Evolutionary conservation across 1,140 invertebrate species (phyloP), one percentile per base, ranked within the genome.

Genomic region (Drosophila watanabei): DNA sequence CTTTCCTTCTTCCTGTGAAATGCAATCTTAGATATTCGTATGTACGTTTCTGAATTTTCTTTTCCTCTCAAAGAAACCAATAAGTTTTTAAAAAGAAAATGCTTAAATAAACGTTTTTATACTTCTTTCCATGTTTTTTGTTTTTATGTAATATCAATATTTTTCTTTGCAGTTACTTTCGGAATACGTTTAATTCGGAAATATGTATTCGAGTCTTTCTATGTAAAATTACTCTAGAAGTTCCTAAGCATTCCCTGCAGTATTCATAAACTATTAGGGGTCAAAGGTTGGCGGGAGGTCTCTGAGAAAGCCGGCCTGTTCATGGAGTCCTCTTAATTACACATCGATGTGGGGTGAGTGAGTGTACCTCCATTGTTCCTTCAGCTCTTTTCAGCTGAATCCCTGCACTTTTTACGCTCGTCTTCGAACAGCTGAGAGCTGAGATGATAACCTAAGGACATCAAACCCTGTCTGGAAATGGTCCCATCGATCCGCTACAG

Each of bases 401-500:
- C n/a, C 35, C 24, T 68, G 30, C 39, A 35, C 24, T 52, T 68
- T 37, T 37, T 30, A 32, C 62, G 62, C 62, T 54, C 32, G 32
- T 71, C 39, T 11, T 14, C 11, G 32, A 75, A 75, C 71, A 75
- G 71, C 71, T 75, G 71, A 73, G 57, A n/a, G 37, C 33, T 20
- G 35, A 13, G 54, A 49, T 56, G 39, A 64, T 48, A 52, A 43
- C 54, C 69, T 37, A 73, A 61, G 70, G 70, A 73, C 68, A 72
- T 73, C 45, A 73, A 73, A 73, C 70, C 56, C 70, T 43, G 52
- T 43, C 46, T 49, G 46, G 28, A 52, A 73, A 61, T 49, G 56
- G 71, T 61, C 57, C 70, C 49, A 70, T 59, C 66, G 18, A 72
- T 72, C 66, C 24, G 37, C 57, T 61, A 75, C 71, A 75, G 71